Base-by-base conservation (phyloP, 2,113 vertebrate species). In the Patagioenas fasciata region DNA sequence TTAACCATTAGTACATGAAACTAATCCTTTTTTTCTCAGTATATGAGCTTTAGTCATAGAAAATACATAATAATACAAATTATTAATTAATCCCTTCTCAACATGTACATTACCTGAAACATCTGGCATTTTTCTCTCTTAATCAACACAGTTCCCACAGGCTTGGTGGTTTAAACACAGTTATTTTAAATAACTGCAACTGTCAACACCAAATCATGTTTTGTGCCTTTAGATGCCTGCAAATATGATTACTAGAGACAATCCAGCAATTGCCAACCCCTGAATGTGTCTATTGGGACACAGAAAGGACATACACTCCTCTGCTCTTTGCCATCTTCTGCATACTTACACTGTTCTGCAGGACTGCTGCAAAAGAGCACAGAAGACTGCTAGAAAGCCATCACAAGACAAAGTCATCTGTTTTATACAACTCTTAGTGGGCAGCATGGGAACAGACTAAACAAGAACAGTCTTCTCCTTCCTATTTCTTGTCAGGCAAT, bases 111-210 rank as follows among this genome's bases (percentile, higher is more conserved):
- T 77, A 96, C 90, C 93, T 94, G 93, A 93, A 96, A 94, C 91
- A 97, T 88, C 88, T 97, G 97, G 93, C 79, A 86, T 84, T 94
- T 82, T 90, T 92, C 74, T 71, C 53, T 96, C 88, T 84, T 89
- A 91, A 81, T 93, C 83, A 92, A 75, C 70, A 87, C 29, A 50
- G 34, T 73, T 82, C 75, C 80, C 85, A 73, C 62, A 89, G 78
- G 77, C 67, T 75, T 69, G n/a, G 54, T 10, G 20, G 92, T 97
- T 95, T 95, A 97, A 95, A 90, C 40, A 74, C 58, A 79, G 56
- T 61, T 96, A 83, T 83, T 96, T 95, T 56, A 96, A 97, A 77
- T 88, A 91, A 95, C 66, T 79, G 40, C 17, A 73, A 24, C 36
- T 85, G 81, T 78, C 69, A 89, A 93, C 77, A 88, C 25, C 48